phyloP scores from a whole-genome alignment of 2,888 invertebrate species.

The Meloe dianella region DNA sequence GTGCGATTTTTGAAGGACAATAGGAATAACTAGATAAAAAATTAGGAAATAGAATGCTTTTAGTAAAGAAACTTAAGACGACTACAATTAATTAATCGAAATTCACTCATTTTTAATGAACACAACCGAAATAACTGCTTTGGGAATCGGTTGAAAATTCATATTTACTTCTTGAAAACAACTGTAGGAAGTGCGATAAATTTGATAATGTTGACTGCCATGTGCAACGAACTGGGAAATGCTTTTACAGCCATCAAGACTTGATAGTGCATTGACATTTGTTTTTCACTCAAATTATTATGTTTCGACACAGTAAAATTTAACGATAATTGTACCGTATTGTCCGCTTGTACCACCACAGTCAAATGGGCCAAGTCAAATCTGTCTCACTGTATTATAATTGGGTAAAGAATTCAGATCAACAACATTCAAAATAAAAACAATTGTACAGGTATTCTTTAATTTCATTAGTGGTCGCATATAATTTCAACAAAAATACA shows the following conservation, averaged over 20 bases:
- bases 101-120: background rate
- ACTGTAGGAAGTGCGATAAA: conserved; percentile 31
- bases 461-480: background rate
- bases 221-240: conserved; percentile 39
- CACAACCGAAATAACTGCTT: background rate
- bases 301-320: background rate
- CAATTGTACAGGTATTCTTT: no score
- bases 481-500: background rate
- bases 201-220: conserved; percentile 36
- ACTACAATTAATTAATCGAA: no score
- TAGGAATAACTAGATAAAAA: no score
- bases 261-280: conserved; percentile 35
- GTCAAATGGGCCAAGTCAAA: no score
- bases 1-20: no score
- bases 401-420: no score
- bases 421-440: background rate
- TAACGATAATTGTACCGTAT: no score
- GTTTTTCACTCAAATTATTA: conserved; percentile 20
- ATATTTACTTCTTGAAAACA: background rate
- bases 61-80: no score
- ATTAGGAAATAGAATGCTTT: no score
- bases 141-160: background rate
- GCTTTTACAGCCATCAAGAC: conserved; percentile 25
- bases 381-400: no score
- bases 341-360: no score